Conservation (phyloP, 64 coral and sea anemone genomes). For the Montipora sp. region DNA sequence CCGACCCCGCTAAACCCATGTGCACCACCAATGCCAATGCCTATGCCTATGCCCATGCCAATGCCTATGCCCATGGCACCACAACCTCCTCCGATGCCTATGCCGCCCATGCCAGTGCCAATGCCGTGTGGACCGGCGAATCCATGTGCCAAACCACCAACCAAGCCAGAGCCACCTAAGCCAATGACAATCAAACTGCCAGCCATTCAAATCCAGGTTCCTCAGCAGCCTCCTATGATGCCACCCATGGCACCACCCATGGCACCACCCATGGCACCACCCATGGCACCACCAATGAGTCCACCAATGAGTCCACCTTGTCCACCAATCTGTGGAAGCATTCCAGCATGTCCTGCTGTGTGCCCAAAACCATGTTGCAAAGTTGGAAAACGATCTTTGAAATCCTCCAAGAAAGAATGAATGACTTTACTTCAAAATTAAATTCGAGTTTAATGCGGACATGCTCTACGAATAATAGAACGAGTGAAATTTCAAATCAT, state of each 20-base stretch:
- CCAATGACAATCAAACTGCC: conserved; percentile 39
- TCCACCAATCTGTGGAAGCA: conserved; percentile 20
- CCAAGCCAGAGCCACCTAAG: conserved; percentile 27
- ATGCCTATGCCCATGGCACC: neutral
- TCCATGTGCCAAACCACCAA: conserved; percentile 20
- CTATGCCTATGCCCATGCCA: conserved; percentile 23
- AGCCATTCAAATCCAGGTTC: conserved; percentile 50
- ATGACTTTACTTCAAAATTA: neutral
- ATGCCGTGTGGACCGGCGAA: conserved; percentile 43
- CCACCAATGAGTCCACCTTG: neutral
- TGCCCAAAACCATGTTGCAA: conserved; percentile 38
- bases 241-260: conserved; percentile 29
- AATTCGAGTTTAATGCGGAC: neutral
- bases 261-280: neutral
- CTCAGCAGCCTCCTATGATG: conserved; percentile 43
- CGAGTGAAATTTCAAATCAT: neutral
- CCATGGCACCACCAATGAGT: no score
- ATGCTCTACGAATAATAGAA: neutral
- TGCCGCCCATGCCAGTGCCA: conserved; percentile 41
- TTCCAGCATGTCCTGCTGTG: conserved; percentile 7
- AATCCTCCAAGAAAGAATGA: neutral
- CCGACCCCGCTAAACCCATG: conserved; percentile 17
- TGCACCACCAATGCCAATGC: conserved; percentile 41
- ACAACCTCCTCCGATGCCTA: conserved; percentile 5
- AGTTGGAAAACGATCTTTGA: neutral